phyloP scores from a whole-genome alignment of 2,113 vertebrate genomes.

The Grammomys dolichurus region DNA sequence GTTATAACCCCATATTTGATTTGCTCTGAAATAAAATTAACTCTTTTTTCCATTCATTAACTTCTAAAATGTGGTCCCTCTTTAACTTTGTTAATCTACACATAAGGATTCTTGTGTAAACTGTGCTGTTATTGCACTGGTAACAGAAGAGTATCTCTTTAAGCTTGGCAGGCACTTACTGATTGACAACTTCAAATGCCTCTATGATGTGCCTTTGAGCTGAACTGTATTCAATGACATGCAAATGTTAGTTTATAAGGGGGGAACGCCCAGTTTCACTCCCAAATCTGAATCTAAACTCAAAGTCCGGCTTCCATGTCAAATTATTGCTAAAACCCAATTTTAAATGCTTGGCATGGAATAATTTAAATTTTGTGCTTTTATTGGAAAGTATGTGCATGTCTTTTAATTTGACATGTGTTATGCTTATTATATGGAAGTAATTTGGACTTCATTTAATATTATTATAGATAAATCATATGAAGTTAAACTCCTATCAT shows the following conservation, averaged over 20 bases:
- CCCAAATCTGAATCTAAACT: constrained; percentile 11
- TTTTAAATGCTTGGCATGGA: constrained; percentile 11
- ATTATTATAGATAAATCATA: constrained; percentile 24
- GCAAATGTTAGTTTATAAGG: not conserved
- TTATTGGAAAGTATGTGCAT: constrained; percentile 31
- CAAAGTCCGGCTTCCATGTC: constrained; percentile 41
- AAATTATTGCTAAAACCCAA: constrained; percentile 43
- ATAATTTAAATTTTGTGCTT: constrained; percentile 33
- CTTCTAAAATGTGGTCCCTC: not conserved
- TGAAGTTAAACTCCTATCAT: constrained; percentile 46
- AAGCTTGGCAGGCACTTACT: not conserved
- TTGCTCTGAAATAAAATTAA: not conserved
- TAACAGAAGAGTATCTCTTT: not conserved
- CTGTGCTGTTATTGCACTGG: too few species aligned
- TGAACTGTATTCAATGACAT: not conserved
- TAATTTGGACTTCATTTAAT: not conserved
- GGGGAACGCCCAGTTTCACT: not conserved
- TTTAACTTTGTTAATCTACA: not conserved
- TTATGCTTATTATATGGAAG: constrained; percentile 34
- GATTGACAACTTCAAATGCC: not conserved
- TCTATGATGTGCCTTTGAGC: not conserved
- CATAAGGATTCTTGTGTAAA: not conserved
- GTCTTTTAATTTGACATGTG: constrained; percentile 18
- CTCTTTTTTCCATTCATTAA: not conserved
- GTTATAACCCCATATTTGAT: not conserved